Conservation (phyloP, 1,140 invertebrate species). For the Diabrotica undecimpunctata region DNA sequence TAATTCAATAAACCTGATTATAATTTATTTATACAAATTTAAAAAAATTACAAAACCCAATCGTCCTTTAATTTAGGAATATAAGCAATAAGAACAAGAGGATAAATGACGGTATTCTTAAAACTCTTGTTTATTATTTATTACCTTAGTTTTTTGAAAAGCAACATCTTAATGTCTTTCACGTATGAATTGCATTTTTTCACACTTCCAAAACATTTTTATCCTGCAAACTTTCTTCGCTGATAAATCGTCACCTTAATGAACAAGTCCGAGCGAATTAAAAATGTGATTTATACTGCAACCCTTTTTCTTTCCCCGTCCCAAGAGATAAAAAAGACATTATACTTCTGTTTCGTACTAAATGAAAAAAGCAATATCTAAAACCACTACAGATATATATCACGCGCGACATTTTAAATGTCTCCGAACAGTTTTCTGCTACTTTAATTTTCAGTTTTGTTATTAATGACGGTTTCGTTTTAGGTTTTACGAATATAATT, state of each 20-base stretch:
- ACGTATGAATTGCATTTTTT: too few species aligned
- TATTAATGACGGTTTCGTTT: slow-evolving; percentile 26
- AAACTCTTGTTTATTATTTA: too few species aligned
- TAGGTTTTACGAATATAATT: slow-evolving; percentile 14
- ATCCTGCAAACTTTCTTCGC: too few species aligned
- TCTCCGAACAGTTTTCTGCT: slow-evolving; percentile 23
- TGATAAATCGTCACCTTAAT: slow-evolving; percentile 6
- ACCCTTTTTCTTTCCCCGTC: slow-evolving; percentile 26
- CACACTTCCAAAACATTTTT: too few species aligned
- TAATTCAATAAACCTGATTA: too few species aligned
- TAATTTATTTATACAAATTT: too few species aligned
- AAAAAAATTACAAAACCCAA: too few species aligned
- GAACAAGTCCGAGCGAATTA: slow-evolving; percentile 23
- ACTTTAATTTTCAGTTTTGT: slow-evolving; percentile 29
- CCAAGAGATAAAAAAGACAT: slow-evolving; percentile 33
- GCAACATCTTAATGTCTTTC: too few species aligned
- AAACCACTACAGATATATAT: slow-evolving; percentile 30
- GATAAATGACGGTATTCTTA: too few species aligned
- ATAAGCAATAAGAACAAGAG: too few species aligned
- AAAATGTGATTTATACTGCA: slow-evolving; percentile 28
- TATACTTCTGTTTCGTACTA: slow-evolving; percentile 24
- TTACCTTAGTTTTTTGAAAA: too few species aligned
- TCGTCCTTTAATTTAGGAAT: too few species aligned
- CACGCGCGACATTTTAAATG: slow-evolving; percentile 26
- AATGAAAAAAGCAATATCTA: slow-evolving; percentile 35